Percentiles rank a stretch among this genome's conserved stretches.
phyloP scores from a whole-genome alignment of 2,888 invertebrate genomes.

The Rapana venosa region DNA sequence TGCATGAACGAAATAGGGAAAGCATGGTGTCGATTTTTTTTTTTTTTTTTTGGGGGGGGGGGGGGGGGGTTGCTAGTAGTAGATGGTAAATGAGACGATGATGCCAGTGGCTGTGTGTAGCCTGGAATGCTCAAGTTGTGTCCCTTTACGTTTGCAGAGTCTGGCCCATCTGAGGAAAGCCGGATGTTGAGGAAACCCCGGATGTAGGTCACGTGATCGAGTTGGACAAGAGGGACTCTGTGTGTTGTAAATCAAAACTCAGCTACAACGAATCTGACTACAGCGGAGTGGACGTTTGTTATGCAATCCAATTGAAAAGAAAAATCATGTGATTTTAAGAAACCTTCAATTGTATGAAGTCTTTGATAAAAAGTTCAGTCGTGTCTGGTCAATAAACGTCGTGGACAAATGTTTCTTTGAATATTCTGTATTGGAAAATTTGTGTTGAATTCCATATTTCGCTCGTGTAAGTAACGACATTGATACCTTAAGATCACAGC shows the following conservation, averaged over 20 bases:
- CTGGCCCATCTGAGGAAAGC: constrained; percentile 20
- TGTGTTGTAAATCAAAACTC: background rate
- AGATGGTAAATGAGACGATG: background rate
- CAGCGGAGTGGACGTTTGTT: background rate
- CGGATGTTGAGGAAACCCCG: constrained; percentile 26
- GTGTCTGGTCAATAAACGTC: too few species aligned
- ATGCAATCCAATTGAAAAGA: background rate
- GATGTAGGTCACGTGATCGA: constrained; percentile 20
- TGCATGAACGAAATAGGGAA: background rate
- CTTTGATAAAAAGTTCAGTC: too few species aligned
- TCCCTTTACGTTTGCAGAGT: constrained; percentile 31
- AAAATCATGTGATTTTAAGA: too few species aligned
- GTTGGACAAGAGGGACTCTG: background rate
- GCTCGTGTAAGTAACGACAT: too few species aligned
- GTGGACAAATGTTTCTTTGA: too few species aligned
- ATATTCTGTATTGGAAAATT: too few species aligned
- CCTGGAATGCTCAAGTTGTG: constrained; percentile 26
- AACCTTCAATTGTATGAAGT: too few species aligned
- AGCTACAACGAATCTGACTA: background rate
- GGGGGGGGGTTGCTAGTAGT: background rate
- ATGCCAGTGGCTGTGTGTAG: background rate
- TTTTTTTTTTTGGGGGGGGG: background rate
- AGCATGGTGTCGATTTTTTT: background rate
- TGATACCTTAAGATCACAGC: too few species aligned
- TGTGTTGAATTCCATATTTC: too few species aligned